Base-by-base conservation (phyloP, 2,888 invertebrate species). In the Linnaemya vulpina region DNA sequence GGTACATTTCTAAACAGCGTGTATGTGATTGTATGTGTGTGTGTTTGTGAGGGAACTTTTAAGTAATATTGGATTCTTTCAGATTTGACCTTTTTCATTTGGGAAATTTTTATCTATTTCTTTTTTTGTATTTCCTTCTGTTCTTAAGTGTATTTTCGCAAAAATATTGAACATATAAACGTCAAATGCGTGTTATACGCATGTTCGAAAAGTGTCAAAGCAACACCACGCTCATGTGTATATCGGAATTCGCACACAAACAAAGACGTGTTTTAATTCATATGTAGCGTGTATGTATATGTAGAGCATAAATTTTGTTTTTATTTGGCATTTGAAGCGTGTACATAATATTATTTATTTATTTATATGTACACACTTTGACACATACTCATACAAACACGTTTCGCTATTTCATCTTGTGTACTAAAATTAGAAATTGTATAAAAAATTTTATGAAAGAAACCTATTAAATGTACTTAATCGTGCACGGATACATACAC, bases 141-240 rank as follows among this genome's bases (percentile, higher is more conserved):
- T 11, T 25, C 35, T 30, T 20, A 46, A 58, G 25, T 63, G 43
- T 70, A 13, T 55, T 55, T 81, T 35, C 15, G 30, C n/a, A 80
- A 20, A 62, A 70, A 51, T 53, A 9, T 81, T 62, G 30, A 70
- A 70, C 60, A 25, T 35, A 20, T 4, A 63, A 76, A 63, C 35
- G 46, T 46, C 51, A 63, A 75, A 53, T 38, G 10, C 78, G 68
- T 74, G 78, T 78, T 78, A 51, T 84, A 84, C 84, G 84, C 84
- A 84, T 84, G 84, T 84, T 35, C 84, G 20, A 40, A 67, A 80
- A 30, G 11, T 82, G 82, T 71, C 76, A 70, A 76, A 65, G 49
- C 49, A 63, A 55, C 60, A 51, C 25, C 35, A 43, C 35, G 20
- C 15, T 8, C 11, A 51, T 51, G 20, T 65, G 43, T 15, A 38